Base-by-base conservation (phyloP, 1,140 invertebrate species). In the Littorina saxatilis region DNA sequence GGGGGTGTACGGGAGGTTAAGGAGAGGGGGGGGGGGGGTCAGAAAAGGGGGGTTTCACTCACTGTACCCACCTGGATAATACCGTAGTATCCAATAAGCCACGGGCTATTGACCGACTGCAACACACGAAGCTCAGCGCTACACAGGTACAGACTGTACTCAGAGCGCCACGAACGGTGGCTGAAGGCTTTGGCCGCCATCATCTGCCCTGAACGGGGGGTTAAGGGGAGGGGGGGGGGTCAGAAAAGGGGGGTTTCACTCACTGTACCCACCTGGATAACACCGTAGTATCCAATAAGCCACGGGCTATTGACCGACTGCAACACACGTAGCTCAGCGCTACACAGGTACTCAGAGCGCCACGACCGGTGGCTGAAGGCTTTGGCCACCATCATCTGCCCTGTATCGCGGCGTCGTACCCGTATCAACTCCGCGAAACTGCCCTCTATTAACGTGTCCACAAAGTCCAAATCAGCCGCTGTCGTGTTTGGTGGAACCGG, bases 71-170 rank as follows among this genome's bases (percentile, higher is more conserved):
- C 66, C 66, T 73, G 4, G 40, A 73, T 50, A 50, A 27, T 61
- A 29, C 74, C 74, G 3, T 39, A n/a, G 32, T 39, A 77, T 23
- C 7, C 29, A 13, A 61, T n/a, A 3, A 77, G 35, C 50, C 50
- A 77, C 23, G 50, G 74, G 55, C 74, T 52, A 15, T 58, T 1
- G 13, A 77, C 52, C 1, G 9, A 1, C 35, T 77, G 20, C 52
- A 77, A 40, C 0, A 77, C 13, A 17, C 74, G 50, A 13, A 77
- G 52, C 32, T 77, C 74, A 11, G 74, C 55, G 15, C 15, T 52
- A 39, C 35, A 77, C 29, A 77, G 74, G n/a, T n/a, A n/a, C n/a
- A n/a, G n/a, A n/a, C n/a, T n/a, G 55, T 77, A 77, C 55, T 77
- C 52, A 20, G 74, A 55, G 13, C 74, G 50, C 74, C 74, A 77